A percentile compares a stretch with the other conserved stretches of the same genome.
These are phyloP conservation scores for Gymnodraco acuticeps DNA, from an alignment of 2,797 vertebrate genomes.

Conservation along the genomic window DNA sequence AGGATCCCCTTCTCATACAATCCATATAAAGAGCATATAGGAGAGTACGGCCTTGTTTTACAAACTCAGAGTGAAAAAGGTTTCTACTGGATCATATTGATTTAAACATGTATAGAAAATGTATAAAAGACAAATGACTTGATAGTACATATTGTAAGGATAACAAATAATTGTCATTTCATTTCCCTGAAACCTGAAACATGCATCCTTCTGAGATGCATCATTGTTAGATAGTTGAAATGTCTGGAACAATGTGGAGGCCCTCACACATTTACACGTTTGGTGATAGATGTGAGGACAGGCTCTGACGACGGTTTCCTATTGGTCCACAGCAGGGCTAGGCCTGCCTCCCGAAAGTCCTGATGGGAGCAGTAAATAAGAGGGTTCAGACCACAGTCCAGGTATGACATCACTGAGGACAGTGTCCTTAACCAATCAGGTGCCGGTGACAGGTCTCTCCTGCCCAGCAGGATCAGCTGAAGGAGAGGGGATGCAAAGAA, in stretches of 20 bases:
- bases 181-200: neutral
- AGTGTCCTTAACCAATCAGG: constrained; percentile 83
- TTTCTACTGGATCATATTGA: neutral
- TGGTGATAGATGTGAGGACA: constrained; percentile 75
- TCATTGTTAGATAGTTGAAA: neutral
- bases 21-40: neutral
- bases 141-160: neutral
- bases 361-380: constrained; percentile 82
- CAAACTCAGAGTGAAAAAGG: neutral
- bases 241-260: neutral
- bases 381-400: constrained; percentile 83
- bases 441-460: constrained; percentile 72
- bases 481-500: neutral
- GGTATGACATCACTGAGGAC: constrained; percentile 83
- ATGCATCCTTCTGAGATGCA: neutral
- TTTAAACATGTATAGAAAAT: neutral
- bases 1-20: neutral
- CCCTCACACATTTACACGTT: constrained; percentile 33
- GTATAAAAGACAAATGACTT: neutral
- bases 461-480: constrained; percentile 81
- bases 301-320: constrained; percentile 71
- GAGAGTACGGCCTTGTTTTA: neutral
- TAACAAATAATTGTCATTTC: neutral
- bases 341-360: constrained; percentile 76
- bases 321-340: constrained; percentile 80